Base-by-base conservation (phyloP, 92 coral and sea anemone genomes). In the Phenganax stokvisi region DNA sequence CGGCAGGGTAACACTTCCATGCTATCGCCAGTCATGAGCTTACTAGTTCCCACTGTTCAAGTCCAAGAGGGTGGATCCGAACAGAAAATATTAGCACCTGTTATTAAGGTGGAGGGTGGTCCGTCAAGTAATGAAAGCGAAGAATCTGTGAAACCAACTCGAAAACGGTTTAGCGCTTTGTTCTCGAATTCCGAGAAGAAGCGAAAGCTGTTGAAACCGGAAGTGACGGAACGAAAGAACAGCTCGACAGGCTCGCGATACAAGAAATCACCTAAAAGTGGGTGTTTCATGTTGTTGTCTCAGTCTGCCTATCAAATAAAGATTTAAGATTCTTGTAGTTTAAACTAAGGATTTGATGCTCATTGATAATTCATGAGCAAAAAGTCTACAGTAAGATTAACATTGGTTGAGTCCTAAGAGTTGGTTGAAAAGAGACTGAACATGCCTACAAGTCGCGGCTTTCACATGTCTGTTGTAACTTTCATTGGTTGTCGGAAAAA, bases 41-140 rank as follows among this genome's bases (percentile, higher is more conserved):
- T 79, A 54, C 56, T 69, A 85, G 92, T 71, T 87, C 90, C 61
- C 83, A 85, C 72, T 89, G 87, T 9, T 66, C 87, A 12, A 77
- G 80, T 52, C 70, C 20, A 64, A 27, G 85, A 80, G 6, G 88
- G 76, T 51, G 94, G 87, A 76, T 86, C 89, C 0, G 92, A 91
- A 2, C 16, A 65, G 56, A 79, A 51, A 65, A 54, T 79, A 9
- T 47, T 74, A 20, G 83, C 83, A 25, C 83, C 74, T 63, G 83
- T 79, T 54, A 79, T 79, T 17, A 79, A 79, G 28, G 83, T 79
- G 17, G 83, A 79, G 10, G 47, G 44, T 16, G 57, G 53, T 10
- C 83, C 83, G 29, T 11, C 73, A 8, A 25, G 57, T 10, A 65
- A 51, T 51, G 83, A 29, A 79, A 76, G 28, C 15, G 83, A 79